Base-by-base conservation (phyloP, 2,888 invertebrate genomes). In the Linnaemya tessellans region DNA sequence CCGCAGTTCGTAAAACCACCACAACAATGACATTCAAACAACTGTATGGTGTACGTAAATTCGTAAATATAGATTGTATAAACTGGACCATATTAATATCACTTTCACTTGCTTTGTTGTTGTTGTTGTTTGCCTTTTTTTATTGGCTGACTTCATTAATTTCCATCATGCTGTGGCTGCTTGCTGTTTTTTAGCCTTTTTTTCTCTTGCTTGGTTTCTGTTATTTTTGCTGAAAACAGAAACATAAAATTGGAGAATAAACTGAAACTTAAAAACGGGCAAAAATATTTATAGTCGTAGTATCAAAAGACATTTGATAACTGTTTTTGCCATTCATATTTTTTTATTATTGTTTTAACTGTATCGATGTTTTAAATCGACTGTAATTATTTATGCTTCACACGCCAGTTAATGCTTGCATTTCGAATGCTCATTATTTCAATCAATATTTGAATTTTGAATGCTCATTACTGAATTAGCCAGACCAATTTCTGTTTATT, bases 21-120 rank as follows among this genome's bases (percentile, higher is more conserved):
- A 11, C 41, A 30, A 46, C 62, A 46, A 82, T 56, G 8, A 46
- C 54, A 81, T 67, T 62, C 51, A 74, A 22, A 68, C 58, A 81
- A 41, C 43, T 18, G 11, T 43, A 43, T 60, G 22, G n/a, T 49
- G 18, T 22, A 35, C 5, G 25, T 46, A 43, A 8, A 22, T 68
- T 35, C 20, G 22, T 68, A 51, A 46, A 49, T 64, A 64, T 80
- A 62, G 79, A 85, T 80, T 85, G 65, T 82, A 82, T 80, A 80
- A 85, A 85, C 82, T 85, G 85, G 85, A 85, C 79, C 79, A 82
- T 62, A 79, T 68, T 81, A 81, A 84, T 86, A 87, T 87, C 88
- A 88, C 88, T 88, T 88, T 88, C 88, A 88, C 88, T 88, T 86
- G 75, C 60, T 74, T 80, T 84, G 78, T 80, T 85, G 68, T 86